Evolutionary conservation across 1,140 invertebrate species (phyloP).

Genomic region (Ectropis grisescens): DNA sequence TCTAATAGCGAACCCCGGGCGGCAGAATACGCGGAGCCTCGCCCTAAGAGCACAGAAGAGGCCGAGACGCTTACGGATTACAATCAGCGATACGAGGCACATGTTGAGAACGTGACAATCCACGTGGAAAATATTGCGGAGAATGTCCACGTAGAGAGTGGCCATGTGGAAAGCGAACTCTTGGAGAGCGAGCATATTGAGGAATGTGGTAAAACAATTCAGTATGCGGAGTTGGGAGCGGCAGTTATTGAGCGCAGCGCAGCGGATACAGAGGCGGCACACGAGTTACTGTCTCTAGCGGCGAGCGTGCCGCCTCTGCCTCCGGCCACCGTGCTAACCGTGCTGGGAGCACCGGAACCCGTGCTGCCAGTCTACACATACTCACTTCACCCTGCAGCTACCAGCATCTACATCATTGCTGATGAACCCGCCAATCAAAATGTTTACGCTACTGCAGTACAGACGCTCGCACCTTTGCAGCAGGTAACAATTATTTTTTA

Average conservation of each 20-base stretch:
- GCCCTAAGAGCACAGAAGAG: too few relatives aligned
- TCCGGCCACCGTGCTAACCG: conserved; percentile 43
- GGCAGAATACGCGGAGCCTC: conserved; percentile 27
- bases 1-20: conserved; percentile 12
- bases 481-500: too few relatives aligned
- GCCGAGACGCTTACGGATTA: too few relatives aligned
- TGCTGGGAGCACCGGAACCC: conserved; percentile 16
- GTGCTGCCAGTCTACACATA: conserved; percentile 38
- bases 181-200: too few relatives aligned
- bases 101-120: too few relatives aligned
- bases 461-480: conserved; percentile 20
- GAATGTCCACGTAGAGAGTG: too few relatives aligned
- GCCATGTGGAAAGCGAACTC: too few relatives aligned
- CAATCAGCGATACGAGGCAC: too few relatives aligned
- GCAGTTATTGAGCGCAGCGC: conserved; percentile 56
- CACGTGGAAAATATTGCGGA: too few relatives aligned
- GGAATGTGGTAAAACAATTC: too few relatives aligned
- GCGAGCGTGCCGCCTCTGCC: conserved; percentile 82
- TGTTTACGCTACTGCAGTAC: conserved; percentile 18
- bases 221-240: too few relatives aligned
- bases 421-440: conserved; percentile 33
- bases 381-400: conserved; percentile 41
- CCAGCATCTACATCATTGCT: conserved; percentile 49
- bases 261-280: conserved; percentile 88
- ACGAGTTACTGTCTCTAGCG: conserved; percentile 86